A percentile compares a stretch with the other conserved stretches of the same genome.
phyloP scores from a whole-genome alignment of 2,888 invertebrate genomes.

The Autographa gamma region DNA sequence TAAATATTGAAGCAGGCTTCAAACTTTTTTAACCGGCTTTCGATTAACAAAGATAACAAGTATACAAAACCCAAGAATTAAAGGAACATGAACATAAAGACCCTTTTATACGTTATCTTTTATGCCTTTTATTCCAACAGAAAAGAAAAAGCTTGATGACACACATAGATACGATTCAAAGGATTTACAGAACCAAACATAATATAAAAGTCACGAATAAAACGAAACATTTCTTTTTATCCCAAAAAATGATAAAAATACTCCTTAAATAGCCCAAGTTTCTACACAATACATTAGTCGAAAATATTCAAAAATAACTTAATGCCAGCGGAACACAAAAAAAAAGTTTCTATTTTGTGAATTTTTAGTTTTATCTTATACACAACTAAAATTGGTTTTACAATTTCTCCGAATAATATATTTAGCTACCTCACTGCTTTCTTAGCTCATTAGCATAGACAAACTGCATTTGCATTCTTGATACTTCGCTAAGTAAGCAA shows the following conservation, averaged over 20 bases:
- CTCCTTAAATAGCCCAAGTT: too few relatives aligned
- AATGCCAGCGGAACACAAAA: not conserved
- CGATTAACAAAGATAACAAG: constrained; percentile 29
- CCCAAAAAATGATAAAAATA: too few relatives aligned
- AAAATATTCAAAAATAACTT: too few relatives aligned
- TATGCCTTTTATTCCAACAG: constrained; percentile 42
- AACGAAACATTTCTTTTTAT: constrained; percentile 40
- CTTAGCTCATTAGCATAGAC: constrained; percentile 58
- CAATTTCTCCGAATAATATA: constrained; percentile 19
- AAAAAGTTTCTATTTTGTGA: not conserved
- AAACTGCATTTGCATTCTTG: constrained; percentile 61
- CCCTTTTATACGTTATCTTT: constrained; percentile 46
- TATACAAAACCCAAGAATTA: constrained; percentile 44
- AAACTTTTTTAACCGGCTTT: not conserved
- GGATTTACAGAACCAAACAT: constrained; percentile 50
- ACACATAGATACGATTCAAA: constrained; percentile 56
- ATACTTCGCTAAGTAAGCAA: constrained; percentile 39
- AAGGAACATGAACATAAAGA: constrained; percentile 36
- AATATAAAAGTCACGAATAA: constrained; percentile 45
- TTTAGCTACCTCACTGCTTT: constrained; percentile 33
- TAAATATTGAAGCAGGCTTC: not conserved
- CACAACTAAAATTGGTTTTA: not conserved
- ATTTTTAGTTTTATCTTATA: too few relatives aligned
- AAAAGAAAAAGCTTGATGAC: constrained; percentile 53
- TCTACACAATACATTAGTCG: too few relatives aligned